A percentile compares a stretch with the other conserved stretches of the same genome.
phyloP scores from a whole-genome alignment of 2,888 invertebrate genomes.

The Luffia ferchaultella region DNA sequence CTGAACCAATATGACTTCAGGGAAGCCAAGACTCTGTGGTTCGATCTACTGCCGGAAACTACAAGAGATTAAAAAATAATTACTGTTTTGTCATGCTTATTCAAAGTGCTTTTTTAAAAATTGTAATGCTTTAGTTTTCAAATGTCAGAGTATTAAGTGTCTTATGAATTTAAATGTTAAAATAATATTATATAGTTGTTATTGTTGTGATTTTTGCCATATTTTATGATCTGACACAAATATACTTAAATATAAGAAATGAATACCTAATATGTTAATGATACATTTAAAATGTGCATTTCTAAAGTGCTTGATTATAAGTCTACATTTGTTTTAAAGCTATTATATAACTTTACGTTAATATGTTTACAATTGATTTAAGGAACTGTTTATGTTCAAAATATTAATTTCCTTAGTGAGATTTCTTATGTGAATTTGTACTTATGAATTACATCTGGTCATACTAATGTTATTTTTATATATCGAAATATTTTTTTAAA shows the following conservation, averaged over 20 bases:
- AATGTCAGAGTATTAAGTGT: slow-evolving; percentile 6
- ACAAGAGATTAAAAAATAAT: slow-evolving; percentile 31
- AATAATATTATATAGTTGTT: slow-evolving; percentile 2
- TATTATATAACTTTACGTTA: too few species aligned
- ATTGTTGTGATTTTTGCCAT: background rate
- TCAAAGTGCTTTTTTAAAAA: background rate
- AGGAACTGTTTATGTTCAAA: too few species aligned
- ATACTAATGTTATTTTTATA: slow-evolving; percentile 24
- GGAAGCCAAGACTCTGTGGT: slow-evolving; percentile 77
- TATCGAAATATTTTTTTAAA: too few species aligned
- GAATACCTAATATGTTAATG: too few species aligned
- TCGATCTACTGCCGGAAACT: slow-evolving; percentile 70
- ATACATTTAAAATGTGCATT: too few species aligned
- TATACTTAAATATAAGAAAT: too few species aligned
- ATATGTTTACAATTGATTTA: too few species aligned
- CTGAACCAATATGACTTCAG: slow-evolving; percentile 73
- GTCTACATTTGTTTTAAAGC: too few species aligned
- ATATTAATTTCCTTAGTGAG: slow-evolving; percentile 7
- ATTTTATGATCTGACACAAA: background rate
- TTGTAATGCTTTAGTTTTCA: slow-evolving; percentile 2
- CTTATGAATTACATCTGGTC: background rate
- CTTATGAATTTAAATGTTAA: slow-evolving; percentile 7
- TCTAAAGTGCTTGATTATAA: too few species aligned
- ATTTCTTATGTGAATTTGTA: slow-evolving; percentile 6
- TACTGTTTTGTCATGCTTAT: too few species aligned